A percentile compares a stretch with the other conserved stretches of the same genome.
Evolutionary conservation across 1,140 invertebrate genomes (phyloP).

Genomic region (Drosophila tropicalis): DNA sequence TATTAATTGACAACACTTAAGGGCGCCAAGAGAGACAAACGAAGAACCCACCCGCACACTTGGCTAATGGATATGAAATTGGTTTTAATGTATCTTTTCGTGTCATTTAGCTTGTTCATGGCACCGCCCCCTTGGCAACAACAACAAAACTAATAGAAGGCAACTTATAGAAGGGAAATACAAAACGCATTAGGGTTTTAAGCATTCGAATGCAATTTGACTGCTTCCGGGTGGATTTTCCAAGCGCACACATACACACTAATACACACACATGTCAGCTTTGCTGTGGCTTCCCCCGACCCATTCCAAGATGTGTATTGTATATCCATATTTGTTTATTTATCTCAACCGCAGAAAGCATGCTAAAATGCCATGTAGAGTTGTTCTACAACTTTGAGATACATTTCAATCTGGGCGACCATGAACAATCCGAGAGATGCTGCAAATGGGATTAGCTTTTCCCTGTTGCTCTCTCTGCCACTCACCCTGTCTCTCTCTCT

Average conservation of each 20-base stretch:
- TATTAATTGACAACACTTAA: constrained; percentile 71
- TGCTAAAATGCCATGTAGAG: constrained; percentile 33
- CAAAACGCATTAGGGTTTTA: constrained; percentile 55
- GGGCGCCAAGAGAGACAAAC: constrained; percentile 18
- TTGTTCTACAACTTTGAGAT: constrained; percentile 44
- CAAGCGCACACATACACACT: constrained; percentile 23
- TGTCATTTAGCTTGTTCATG: constrained; percentile 48
- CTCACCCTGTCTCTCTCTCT: not conserved
- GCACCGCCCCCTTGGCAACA: constrained; percentile 24
- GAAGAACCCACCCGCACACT: constrained; percentile 15
- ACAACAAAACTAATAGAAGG: constrained; percentile 15
- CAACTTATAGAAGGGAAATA: constrained; percentile 15
- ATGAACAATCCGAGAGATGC: constrained; percentile 29
- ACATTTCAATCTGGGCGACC: constrained; percentile 54
- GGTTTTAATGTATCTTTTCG: constrained; percentile 54
- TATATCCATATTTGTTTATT: constrained; percentile 31
- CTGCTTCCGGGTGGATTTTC: constrained; percentile 69
- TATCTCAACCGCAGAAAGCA: constrained; percentile 66
- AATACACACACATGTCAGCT: constrained; percentile 25
- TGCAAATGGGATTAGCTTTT: not conserved
- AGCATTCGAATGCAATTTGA: constrained; percentile 31
- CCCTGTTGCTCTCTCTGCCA: not conserved
- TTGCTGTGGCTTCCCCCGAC: constrained; percentile 61
- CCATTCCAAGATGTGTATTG: not conserved
- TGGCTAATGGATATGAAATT: constrained; percentile 71